Conservation (phyloP, 2,797 vertebrate genomes). For the Serranus cabrilla region DNA sequence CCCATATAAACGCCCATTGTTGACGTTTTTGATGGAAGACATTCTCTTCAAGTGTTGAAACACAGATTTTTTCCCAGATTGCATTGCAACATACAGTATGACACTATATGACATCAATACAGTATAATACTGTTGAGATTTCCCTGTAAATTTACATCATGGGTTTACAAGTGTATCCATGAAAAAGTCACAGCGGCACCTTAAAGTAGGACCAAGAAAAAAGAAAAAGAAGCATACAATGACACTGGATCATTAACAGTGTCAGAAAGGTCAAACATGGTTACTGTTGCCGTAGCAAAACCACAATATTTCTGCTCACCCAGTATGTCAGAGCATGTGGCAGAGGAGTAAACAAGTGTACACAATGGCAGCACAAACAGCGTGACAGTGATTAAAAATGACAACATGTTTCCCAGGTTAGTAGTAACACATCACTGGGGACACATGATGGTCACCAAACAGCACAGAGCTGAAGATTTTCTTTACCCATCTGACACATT, state of each 20-base stretch:
- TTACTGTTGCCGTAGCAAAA: background rate
- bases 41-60: too few relatives aligned
- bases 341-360: background rate
- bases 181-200: background rate
- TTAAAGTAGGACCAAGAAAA: background rate
- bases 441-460: constrained; percentile 9
- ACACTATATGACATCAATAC: too few relatives aligned
- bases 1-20: too few relatives aligned
- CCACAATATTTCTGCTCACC: background rate
- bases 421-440: background rate
- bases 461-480: background rate
- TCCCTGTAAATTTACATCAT: too few relatives aligned
- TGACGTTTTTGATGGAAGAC: too few relatives aligned
- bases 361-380: background rate
- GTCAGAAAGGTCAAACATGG: background rate
- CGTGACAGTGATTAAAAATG: background rate
- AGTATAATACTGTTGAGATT: too few relatives aligned
- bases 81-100: too few relatives aligned
- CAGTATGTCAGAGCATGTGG: background rate
- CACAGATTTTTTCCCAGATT: too few relatives aligned
- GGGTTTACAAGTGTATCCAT: too few relatives aligned
- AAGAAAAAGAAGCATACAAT: background rate
- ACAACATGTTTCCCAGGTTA: background rate
- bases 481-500: constrained; percentile 14
- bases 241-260: background rate